Percentiles rank a stretch among this genome's conserved stretches.
Conservation (phyloP, 2,113 vertebrate genomes). For the Lagopus muta region DNA sequence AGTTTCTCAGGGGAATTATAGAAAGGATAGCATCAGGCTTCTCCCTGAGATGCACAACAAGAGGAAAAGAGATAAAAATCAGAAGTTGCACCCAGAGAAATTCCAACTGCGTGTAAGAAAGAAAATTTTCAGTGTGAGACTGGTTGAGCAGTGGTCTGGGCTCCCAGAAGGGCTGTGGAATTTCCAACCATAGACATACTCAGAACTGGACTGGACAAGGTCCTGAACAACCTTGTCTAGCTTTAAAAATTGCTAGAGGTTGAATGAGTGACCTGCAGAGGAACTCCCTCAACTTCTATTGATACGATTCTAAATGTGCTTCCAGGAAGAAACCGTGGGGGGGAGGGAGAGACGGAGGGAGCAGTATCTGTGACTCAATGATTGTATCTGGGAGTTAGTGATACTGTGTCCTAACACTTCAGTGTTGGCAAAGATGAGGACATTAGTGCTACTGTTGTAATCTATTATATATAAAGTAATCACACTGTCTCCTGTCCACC, state of each 20-base stretch:
- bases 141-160: background rate
- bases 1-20: background rate
- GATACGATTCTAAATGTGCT: background rate
- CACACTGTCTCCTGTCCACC: background rate
- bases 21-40: background rate
- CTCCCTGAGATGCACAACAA: background rate
- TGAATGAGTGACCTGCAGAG: background rate
- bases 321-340: background rate
- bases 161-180: background rate
- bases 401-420: background rate
- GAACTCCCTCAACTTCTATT: background rate
- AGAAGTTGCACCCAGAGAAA: background rate
- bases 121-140: background rate
- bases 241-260: background rate
- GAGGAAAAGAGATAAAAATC: background rate
- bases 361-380: background rate
- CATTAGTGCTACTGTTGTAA: slow-evolving; percentile 1
- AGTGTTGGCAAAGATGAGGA: background rate
- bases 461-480: slow-evolving; percentile 43
- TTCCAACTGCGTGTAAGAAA: background rate
- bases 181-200: background rate
- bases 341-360: background rate
- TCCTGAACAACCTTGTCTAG: background rate
- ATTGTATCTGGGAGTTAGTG: background rate
- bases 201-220: background rate